Evolutionary conservation across 2,797 vertebrate genomes (phyloP), one percentile per base, ranked within the genome.

Genomic region (Paedocypris micromegethes): DNA sequence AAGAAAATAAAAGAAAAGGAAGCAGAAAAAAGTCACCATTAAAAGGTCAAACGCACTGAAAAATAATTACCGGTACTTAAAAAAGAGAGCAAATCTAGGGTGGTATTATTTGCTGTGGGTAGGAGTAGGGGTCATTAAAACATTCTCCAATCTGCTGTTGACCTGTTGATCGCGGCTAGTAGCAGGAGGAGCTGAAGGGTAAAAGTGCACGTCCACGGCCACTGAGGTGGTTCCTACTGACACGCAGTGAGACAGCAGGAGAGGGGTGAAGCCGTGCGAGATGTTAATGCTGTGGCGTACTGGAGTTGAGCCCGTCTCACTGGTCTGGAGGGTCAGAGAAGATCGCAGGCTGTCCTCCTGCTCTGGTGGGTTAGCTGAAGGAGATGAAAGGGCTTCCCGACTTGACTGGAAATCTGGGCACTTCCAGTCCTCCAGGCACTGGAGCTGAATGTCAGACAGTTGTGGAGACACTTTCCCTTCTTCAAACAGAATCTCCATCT

Each of bases 171-270:
- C 79, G 38, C 76, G 78, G 0, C 69, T 75, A 2, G 79, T 65
- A 44, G 72, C 56, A 0, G 83, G 58, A 62, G 85, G 58, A 68
- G 71, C 59, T 5, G 80, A 69, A 37, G 90, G 85, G 79, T 85
- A 86, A 63, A 90, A 84, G 72, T 87, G 87, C 68, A 91, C 86
- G 6, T 91, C 87, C 23, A 91, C 88, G 2, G 88, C 85, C 2
- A 90, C 85, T 0, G 86, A 87, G 4, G 86, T 87, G 51, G 81
- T 81, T 37, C 87, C 89, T 73, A 88, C 2, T 5, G 89, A 88
- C 51, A 89, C 72, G 0, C 86, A 84, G 74, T 88, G 86, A 0
- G 88, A 88, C 50, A 90, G 78, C 53, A 87, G 76, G 66, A 90
- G 77, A 1, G 90, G 87, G 3, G 83, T 68, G 70, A 74, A 81